Base-by-base conservation (phyloP, 2,113 vertebrate species). In the Scartelaos histophorus region DNA sequence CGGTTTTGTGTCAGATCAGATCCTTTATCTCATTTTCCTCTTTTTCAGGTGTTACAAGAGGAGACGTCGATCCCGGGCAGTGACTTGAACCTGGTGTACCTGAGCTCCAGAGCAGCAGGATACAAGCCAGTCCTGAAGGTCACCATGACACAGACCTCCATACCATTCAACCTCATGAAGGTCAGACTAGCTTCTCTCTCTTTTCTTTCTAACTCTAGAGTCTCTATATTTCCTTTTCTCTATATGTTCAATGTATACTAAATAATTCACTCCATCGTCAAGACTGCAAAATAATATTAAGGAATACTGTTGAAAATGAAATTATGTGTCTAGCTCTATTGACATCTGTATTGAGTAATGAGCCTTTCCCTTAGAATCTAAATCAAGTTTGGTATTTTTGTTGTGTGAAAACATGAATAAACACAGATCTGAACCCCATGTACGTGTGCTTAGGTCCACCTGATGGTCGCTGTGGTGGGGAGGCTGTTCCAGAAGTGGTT, bases 401-500 rank as follows among this genome's bases (percentile, higher is more conserved):
- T 43, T 10, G 7, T 43, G 38, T 21, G 6, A 54, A 17, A 17
- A 7, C 47, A 51, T 17, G 5, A 19, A 0, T 17, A 7, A 5
- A 19, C 47, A 51, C 16, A 51, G 6, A 19, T 19, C 47, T 51
- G 3, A 43, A 10, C 38, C 7, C 38, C 38, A 11, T 9, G 10
- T 43, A 43, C 10, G 5, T 21, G 19, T n/a, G 19, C 56, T 0
- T 73, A 92, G 91, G 97, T 99, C 70, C 98, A 99, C 86, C 95
- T 99, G 22, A 98, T 99, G 97, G 97, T 99, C 46, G 98, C 97
- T 0, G 98, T 99, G 22, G 97, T 98, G 53, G 98, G 98, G 72
- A 95, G 97, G 66, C 96, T 99, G 69, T 99, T 99, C 88, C 97
- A 99, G 61, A 99, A 99, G 85, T 99, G 97, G 97, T 99, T 99